Evolutionary conservation across 2,888 invertebrate genomes (phyloP).

Genomic region (Dysmachus trigonus): DNA sequence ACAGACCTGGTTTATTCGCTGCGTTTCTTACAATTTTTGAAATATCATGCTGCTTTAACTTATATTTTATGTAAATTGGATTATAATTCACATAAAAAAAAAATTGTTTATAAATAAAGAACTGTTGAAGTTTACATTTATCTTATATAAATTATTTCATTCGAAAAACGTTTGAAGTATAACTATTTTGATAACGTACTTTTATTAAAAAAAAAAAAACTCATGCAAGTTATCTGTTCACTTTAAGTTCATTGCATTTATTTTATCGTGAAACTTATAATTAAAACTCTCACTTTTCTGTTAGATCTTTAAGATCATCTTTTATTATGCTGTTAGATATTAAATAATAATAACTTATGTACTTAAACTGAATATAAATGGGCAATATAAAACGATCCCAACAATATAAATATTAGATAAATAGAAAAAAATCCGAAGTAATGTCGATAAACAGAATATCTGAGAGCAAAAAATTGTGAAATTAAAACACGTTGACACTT

Average conservation of each 20-base stretch:
- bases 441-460: no score
- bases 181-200: neutral
- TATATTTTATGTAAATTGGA: neutral
- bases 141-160: neutral
- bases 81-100: neutral
- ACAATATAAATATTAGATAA: neutral
- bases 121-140: neutral
- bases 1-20: neutral
- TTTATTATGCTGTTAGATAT: neutral
- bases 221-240: neutral
- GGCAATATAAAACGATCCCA: no score
- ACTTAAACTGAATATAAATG: neutral
- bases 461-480: no score
- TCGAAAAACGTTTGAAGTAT: neutral
- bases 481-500: no score
- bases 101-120: neutral
- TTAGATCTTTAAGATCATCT: neutral
- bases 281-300: neutral
- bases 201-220: no score
- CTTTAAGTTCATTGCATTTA: neutral
- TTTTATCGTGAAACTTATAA: neutral
- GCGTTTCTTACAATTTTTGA: neutral
- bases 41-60: neutral
- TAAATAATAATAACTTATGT: neutral
- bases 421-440: no score